A percentile compares a stretch with the other conserved stretches of the same genome.
Evolutionary conservation across 2,797 vertebrate species (phyloP).

Genomic region (Pangasius krempfi): DNA sequence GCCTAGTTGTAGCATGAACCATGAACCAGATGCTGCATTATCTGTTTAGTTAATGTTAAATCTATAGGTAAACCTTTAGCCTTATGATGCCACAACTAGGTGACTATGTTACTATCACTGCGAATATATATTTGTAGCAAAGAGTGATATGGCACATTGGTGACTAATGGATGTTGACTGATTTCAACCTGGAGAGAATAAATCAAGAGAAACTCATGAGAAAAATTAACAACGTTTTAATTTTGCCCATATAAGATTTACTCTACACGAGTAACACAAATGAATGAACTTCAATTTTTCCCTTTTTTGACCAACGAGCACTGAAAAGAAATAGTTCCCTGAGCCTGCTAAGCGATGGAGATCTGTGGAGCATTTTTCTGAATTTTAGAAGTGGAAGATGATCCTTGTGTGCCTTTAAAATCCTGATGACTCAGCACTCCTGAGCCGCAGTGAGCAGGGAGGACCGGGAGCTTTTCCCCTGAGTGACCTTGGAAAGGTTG

Average conservation of each 20-base stretch:
- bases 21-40: not conserved
- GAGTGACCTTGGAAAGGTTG: conserved; percentile 55
- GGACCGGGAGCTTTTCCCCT: conserved; percentile 28
- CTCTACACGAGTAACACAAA: not conserved
- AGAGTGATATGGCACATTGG: not conserved
- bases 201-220: not conserved
- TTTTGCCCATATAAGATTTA: not conserved
- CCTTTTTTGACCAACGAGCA: not conserved
- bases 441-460: conserved; percentile 45
- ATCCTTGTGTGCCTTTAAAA: conserved; percentile 44
- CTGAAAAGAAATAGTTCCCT: not conserved
- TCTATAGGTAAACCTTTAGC: not conserved
- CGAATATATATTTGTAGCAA: not conserved
- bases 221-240: not conserved
- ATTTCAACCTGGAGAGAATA: not conserved
- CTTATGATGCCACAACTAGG: not conserved
- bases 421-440: conserved; percentile 44
- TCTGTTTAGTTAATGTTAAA: not conserved
- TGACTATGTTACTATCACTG: no score
- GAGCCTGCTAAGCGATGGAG: conserved; percentile 14
- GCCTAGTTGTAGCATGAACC: not conserved
- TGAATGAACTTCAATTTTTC: not conserved
- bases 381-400: conserved; percentile 37
- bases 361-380: not conserved
- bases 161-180: not conserved